Evolutionary conservation across 2,888 invertebrate species (phyloP).

Genomic region (Loripinus fragilis): DNA sequence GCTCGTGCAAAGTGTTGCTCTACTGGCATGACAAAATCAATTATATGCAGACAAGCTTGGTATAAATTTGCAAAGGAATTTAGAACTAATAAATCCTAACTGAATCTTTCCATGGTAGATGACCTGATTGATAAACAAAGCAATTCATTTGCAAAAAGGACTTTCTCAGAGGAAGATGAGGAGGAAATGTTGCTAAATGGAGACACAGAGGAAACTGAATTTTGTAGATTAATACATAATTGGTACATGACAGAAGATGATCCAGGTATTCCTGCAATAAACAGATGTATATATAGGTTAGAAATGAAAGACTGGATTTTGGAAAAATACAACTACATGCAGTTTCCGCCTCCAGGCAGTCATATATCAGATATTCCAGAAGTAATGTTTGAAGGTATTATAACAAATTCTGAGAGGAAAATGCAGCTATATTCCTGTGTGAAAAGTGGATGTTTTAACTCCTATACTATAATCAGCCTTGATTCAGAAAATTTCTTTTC

Average conservation of each 20-base stretch:
- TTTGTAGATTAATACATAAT: slow-evolving; percentile 32
- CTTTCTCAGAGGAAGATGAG: slow-evolving; percentile 32
- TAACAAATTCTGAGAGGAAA: slow-evolving; percentile 36
- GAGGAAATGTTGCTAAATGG: not conserved
- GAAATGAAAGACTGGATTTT: slow-evolving; percentile 33
- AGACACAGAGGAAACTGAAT: slow-evolving; percentile 23
- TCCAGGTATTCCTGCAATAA: slow-evolving; percentile 32
- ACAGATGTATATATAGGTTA: slow-evolving; percentile 28
- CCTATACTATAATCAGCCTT: not conserved
- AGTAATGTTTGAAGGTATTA: slow-evolving; percentile 44
- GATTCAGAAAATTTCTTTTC: not conserved
- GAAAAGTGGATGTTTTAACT: not conserved
- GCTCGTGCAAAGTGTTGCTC: not conserved
- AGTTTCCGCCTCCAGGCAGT: slow-evolving; percentile 19
- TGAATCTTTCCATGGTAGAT: slow-evolving; percentile 20
- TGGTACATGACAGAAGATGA: slow-evolving; percentile 38
- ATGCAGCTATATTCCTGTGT: not conserved
- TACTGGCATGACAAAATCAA: not conserved
- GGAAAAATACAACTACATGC: not conserved
- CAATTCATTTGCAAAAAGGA: slow-evolving; percentile 27
- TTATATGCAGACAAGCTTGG: not conserved
- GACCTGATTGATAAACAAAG: slow-evolving; percentile 46
- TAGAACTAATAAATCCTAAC: not conserved
- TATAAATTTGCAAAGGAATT: not conserved
- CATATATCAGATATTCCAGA: slow-evolving; percentile 39